These are phyloP conservation scores for Dasyurus viverrinus DNA, from an alignment of 2,113 vertebrate species.

Conservation along the genomic window DNA sequence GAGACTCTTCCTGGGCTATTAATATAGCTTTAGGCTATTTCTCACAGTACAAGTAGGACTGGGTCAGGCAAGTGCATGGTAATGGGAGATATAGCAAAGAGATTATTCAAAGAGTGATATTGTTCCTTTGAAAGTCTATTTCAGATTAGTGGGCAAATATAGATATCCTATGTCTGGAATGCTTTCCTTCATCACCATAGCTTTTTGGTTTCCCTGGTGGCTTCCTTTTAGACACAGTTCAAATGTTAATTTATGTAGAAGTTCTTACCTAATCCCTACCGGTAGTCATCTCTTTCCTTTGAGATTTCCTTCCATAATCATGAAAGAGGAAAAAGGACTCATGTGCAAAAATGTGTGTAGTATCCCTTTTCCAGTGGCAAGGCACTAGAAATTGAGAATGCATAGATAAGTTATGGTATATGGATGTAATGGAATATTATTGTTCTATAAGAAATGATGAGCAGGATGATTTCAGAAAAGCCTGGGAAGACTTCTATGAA, in stretches of 20 bases:
- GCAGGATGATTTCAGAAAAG: too few species aligned
- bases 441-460: too few species aligned
- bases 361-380: too few species aligned
- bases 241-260: background rate
- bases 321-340: too few species aligned
- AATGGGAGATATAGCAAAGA: background rate
- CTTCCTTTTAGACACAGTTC: background rate
- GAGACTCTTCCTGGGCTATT: background rate
- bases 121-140: background rate
- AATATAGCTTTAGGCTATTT: background rate
- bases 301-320: background rate
- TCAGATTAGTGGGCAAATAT: background rate
- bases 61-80: background rate
- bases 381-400: too few species aligned
- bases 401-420: too few species aligned
- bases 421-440: too few species aligned
- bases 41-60: background rate
- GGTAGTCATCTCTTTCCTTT: background rate
- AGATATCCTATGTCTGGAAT: background rate
- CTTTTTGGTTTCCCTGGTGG: background rate
- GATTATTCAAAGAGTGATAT: background rate
- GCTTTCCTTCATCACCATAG: background rate
- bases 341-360: too few species aligned
- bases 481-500: too few species aligned
- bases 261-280: background rate